phyloP scores from a whole-genome alignment of 2,888 invertebrate species.

The Pandemis cinnamomeana region DNA sequence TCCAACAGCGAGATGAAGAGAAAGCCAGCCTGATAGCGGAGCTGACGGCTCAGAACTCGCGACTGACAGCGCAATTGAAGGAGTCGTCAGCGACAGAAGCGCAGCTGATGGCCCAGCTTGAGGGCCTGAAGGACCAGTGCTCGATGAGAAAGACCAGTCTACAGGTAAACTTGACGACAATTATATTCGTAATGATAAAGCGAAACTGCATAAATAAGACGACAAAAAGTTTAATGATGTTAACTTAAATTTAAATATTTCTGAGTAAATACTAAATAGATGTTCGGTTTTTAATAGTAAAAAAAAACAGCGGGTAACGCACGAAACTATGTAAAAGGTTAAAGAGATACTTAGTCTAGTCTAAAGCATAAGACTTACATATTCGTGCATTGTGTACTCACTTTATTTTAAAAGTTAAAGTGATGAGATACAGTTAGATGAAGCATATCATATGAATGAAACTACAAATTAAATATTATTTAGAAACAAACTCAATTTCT shows the following conservation, averaged over 20 bases:
- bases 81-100: conserved; percentile 92
- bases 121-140: conserved; percentile 93
- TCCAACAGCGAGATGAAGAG: conserved; percentile 88
- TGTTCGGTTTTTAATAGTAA: too few species aligned
- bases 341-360: too few species aligned
- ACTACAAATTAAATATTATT: too few species aligned
- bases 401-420: too few species aligned
- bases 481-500: too few species aligned
- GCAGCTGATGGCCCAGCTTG: conserved; percentile 91
- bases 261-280: too few species aligned
- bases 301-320: neutral
- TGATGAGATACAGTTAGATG: too few species aligned
- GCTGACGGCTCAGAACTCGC: conserved; percentile 94
- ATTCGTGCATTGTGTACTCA: too few species aligned
- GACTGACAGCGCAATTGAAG: conserved; percentile 93
- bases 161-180: conserved; percentile 75
- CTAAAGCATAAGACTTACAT: too few species aligned
- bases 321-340: neutral
- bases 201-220: neutral
- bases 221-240: too few species aligned
- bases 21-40: conserved; percentile 92
- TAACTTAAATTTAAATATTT: too few species aligned
- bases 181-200: neutral
- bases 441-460: too few species aligned
- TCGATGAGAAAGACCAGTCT: conserved; percentile 91